A percentile compares a stretch with the other conserved stretches of the same genome.
Conservation (phyloP, 1,140 invertebrate species). For the Cydia pomonella region DNA sequence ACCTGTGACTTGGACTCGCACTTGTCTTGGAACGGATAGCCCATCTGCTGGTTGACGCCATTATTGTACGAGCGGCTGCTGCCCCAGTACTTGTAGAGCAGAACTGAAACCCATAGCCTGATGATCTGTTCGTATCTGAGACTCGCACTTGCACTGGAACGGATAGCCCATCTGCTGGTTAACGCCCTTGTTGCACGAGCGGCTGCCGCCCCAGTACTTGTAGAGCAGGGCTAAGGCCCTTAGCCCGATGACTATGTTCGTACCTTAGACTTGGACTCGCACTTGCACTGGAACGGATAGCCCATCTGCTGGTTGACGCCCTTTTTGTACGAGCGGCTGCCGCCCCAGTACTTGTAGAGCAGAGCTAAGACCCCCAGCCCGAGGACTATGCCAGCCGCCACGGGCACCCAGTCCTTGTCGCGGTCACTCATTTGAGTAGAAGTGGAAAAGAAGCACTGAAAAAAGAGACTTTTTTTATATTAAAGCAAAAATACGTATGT, state of each 20-base stretch:
- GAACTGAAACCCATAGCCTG: too few species aligned
- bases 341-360: slow-evolving; percentile 51
- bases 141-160: slow-evolving; percentile 50
- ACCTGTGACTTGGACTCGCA: too few species aligned
- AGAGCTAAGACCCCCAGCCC: slow-evolving; percentile 52
- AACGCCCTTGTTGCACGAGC: neutral
- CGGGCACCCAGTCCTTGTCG: slow-evolving; percentile 51
- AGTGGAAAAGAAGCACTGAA: slow-evolving; percentile 12
- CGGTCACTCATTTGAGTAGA: slow-evolving; percentile 49
- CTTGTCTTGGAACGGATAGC: too few species aligned
- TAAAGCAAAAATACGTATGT: too few species aligned
- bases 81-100: too few species aligned
- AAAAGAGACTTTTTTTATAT: too few species aligned
- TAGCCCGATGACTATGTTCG: neutral
- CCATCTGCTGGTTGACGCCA: too few species aligned
- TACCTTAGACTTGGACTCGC: slow-evolving; percentile 39
- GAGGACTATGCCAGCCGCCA: slow-evolving; percentile 56
- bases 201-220: slow-evolving; percentile 42
- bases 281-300: slow-evolving; percentile 48
- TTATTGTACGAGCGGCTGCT: too few species aligned
- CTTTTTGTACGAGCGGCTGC: slow-evolving; percentile 8
- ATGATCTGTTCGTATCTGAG: slow-evolving; percentile 10
- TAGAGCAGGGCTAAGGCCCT: slow-evolving; percentile 52
- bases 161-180: slow-evolving; percentile 49
- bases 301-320: slow-evolving; percentile 46